Percentiles rank a stretch among this genome's conserved stretches.
Evolutionary conservation across 2,888 invertebrate genomes (phyloP).

Genomic region (Carpatolechia fugitivella): DNA sequence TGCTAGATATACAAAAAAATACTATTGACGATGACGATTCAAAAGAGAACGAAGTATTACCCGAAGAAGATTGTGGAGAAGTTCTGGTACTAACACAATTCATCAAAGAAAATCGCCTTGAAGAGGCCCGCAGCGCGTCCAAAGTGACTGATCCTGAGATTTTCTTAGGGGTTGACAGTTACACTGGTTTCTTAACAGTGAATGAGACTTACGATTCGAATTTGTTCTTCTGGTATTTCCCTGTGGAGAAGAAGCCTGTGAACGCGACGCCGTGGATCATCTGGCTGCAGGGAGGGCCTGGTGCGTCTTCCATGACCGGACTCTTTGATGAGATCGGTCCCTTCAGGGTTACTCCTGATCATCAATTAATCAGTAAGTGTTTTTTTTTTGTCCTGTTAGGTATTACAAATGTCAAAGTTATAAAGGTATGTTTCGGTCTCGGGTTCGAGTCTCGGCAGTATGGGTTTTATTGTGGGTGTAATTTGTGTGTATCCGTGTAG

Average conservation of each 20-base stretch:
- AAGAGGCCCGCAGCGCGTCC: constrained; percentile 54
- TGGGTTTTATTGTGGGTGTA: too few relatives aligned
- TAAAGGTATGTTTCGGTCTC: too few relatives aligned
- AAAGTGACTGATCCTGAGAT: constrained; percentile 41
- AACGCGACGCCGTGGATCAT: constrained; percentile 83
- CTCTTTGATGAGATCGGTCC: constrained; percentile 70
- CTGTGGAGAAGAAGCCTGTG: constrained; percentile 62
- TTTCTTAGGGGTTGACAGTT: constrained; percentile 67
- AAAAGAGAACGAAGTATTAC: constrained; percentile 4
- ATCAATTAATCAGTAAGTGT: neutral
- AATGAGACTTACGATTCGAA: constrained; percentile 86
- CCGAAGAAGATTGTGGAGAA: constrained; percentile 38
- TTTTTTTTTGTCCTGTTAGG: too few relatives aligned
- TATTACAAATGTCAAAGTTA: too few relatives aligned
- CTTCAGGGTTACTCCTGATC: constrained; percentile 25
- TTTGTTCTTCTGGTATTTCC: constrained; percentile 93
- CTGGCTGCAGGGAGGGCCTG: constrained; percentile 96
- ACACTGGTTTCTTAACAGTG: constrained; percentile 82
- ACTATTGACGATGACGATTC: constrained; percentile 1
- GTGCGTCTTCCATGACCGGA: constrained; percentile 80
- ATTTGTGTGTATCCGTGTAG: too few relatives aligned
- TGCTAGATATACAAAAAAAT: neutral
- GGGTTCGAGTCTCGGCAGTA: too few relatives aligned
- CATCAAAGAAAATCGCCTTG: constrained; percentile 51
- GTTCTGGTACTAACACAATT: constrained; percentile 60